phyloP scores from a whole-genome alignment of 2,888 invertebrate genomes.

The Allolobophora icterica region DNA sequence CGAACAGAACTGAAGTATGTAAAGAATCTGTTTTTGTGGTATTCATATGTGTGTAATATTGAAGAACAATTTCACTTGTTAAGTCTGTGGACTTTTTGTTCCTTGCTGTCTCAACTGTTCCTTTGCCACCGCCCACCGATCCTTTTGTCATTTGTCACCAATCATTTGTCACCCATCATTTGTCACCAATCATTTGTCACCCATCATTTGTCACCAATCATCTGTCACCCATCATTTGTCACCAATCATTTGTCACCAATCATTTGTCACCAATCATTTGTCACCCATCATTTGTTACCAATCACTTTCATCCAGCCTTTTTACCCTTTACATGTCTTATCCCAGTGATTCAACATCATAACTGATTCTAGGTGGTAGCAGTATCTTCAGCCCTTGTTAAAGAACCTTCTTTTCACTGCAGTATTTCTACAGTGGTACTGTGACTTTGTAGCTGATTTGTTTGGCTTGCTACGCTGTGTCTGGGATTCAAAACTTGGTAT shows the following conservation, averaged over 20 bases:
- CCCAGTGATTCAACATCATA: background rate
- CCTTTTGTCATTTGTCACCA: background rate
- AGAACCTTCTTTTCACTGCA: background rate
- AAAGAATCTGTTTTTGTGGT: background rate
- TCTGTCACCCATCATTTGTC: no score
- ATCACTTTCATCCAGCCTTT: background rate
- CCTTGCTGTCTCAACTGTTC: background rate
- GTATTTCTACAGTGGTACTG: background rate
- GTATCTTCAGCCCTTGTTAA: background rate
- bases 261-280: no score
- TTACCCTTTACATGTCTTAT: background rate
- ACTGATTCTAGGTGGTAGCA: background rate
- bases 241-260: no score
- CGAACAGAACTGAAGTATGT: background rate
- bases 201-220: no score
- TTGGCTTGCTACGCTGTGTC: no score
- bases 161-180: background rate
- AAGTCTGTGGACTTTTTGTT: background rate
- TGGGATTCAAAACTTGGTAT: background rate
- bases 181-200: no score
- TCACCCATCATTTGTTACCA: no score
- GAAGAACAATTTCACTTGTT: slow-evolving; percentile 8
- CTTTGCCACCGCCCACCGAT: background rate
- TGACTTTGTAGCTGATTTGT: background rate
- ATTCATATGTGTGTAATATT: background rate